These are phyloP conservation scores for Alauda arvensis DNA, from an alignment of 2,797 vertebrate genomes.

Conservation along the genomic window DNA sequence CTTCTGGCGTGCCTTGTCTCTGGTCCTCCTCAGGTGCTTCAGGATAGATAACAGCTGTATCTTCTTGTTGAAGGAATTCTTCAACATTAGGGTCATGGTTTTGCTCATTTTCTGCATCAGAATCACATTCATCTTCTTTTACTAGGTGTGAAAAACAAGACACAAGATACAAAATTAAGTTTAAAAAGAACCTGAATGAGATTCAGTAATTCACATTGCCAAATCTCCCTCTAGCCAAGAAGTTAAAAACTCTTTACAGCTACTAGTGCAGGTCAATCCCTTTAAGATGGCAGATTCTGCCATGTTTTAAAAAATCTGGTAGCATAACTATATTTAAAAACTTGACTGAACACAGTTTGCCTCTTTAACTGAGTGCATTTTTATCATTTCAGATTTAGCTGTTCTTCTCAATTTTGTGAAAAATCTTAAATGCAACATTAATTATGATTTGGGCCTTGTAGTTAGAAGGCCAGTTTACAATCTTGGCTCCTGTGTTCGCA, in stretches of 20 bases:
- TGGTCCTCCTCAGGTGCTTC: slow-evolving; percentile 95
- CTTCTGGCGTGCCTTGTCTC: slow-evolving; percentile 90
- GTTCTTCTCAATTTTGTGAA: neutral
- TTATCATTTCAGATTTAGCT: neutral
- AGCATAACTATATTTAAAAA: neutral
- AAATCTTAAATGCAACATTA: neutral
- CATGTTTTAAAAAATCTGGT: neutral
- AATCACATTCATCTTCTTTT: slow-evolving; percentile 90
- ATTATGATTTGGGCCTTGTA: neutral
- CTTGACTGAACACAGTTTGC: neutral
- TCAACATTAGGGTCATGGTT: slow-evolving; percentile 94
- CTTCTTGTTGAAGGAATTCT: slow-evolving; percentile 94
- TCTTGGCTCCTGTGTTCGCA: neutral
- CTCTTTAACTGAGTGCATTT: neutral
- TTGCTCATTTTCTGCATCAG: slow-evolving; percentile 90
- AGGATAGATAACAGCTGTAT: slow-evolving; percentile 96
- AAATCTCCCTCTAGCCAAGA: neutral
- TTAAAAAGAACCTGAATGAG: neutral
- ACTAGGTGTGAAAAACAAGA: slow-evolving; percentile 70
- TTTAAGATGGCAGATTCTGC: neutral
- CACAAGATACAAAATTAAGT: neutral
- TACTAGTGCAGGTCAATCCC: neutral
- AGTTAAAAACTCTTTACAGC: neutral
- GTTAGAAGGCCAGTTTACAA: neutral
- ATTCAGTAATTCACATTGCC: neutral